Evolutionary conservation across 2,888 invertebrate species (phyloP), one percentile per base, ranked within the genome.

Genomic region (Acanthosepion esculentum): DNA sequence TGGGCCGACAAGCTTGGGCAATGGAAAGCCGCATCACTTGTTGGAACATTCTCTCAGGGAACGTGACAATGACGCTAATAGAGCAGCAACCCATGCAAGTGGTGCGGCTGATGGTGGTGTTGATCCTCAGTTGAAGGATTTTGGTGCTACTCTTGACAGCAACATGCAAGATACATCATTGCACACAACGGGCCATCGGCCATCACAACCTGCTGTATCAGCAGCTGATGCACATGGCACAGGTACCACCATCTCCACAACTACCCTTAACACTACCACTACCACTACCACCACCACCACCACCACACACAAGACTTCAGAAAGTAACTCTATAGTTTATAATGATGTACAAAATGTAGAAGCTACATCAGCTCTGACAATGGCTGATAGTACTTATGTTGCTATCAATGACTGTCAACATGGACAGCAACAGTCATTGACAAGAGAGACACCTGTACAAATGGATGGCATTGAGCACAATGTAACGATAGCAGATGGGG

Each of bases 41-140:
- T 93, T 29, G 50, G 93, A 93, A 93, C 93, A 93, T 93, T 93
- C 93, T 93, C 93, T 93, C 93, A 93, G 93, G 93, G 93, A 93
- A 50, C 29, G 53, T 93, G 93, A 93, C 33, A 53, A 50, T 93
- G 53, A 78, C 78, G n/a, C 78, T 33, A 78, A n/a, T 33, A 78
- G 78, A 78, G 78, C 78, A 78, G 78, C 33, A 78, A 78, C 33
- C 78, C 33, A 78, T 78, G 78, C 78, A 78, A 78, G 78, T 78
- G n/a, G 33, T 78, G 78, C n/a, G n/a, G 78, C n/a, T 78, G 78
- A 78, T 33, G 78, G n/a, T 33, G n/a, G n/a, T 78, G 78, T 78
- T 78, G 78, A 78, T 78, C 78, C n/a, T 15, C 15, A 78, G 78
- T 78, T 78, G 78, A 78, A n/a, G n/a, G n/a, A 53, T 93, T 93